phyloP scores from a whole-genome alignment of 2,797 vertebrate species.

The Sebastes itinus region DNA sequence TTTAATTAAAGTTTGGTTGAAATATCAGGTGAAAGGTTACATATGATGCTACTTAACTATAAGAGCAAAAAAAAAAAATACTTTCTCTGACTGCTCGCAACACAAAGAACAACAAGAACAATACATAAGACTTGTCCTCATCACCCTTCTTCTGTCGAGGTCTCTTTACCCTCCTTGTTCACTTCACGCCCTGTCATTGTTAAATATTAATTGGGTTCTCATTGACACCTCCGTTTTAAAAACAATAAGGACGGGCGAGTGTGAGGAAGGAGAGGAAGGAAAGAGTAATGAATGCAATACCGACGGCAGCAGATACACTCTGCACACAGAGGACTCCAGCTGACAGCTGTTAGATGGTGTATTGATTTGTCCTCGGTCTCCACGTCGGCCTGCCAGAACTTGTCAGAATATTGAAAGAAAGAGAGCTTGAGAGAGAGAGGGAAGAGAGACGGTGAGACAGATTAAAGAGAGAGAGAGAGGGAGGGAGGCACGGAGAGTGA shows the following conservation, averaged over 20 bases:
- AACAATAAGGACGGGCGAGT: neutral
- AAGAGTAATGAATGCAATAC: conserved; percentile 57
- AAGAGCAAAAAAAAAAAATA: neutral
- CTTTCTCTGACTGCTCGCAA: neutral
- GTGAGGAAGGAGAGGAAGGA: conserved; percentile 25
- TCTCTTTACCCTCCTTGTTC: neutral
- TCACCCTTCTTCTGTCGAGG: neutral
- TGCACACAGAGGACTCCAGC: conserved; percentile 49
- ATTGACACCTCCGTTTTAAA: conserved; percentile 12
- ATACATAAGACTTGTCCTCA: neutral
- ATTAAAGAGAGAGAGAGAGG: neutral
- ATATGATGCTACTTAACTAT: neutral
- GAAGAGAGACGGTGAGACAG: conserved; percentile 30
- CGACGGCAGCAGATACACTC: conserved; percentile 36
- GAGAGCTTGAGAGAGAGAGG: conserved; percentile 30
- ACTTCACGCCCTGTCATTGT: conserved; percentile 8
- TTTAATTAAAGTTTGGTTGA: conserved; percentile 45
- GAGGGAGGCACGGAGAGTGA: neutral
- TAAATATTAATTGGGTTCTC: conserved; percentile 49
- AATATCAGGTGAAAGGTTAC: conserved; percentile 12
- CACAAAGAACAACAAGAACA: neutral
- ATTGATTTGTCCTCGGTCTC: conserved; percentile 72
- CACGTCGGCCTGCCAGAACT: conserved; percentile 63
- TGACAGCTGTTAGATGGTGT: conserved; percentile 75
- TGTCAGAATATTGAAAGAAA: conserved; percentile 71